Percentiles rank a stretch among this genome's conserved stretches.
These are phyloP conservation scores for Epistrophe eligans DNA, from an alignment of 2,888 invertebrate species.

Conservation along the genomic window DNA sequence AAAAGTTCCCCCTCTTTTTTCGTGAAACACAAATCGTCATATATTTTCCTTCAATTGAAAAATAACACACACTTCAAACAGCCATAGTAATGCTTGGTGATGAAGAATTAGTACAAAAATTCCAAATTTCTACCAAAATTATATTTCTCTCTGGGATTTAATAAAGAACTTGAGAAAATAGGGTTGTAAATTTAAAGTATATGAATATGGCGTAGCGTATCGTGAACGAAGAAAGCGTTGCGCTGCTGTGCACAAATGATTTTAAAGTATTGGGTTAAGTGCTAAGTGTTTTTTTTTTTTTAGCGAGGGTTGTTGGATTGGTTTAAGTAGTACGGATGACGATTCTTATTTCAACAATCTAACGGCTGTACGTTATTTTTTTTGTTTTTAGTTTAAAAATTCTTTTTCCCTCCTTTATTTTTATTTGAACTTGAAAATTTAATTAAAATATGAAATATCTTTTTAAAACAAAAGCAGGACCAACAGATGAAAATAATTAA, in stretches of 20 bases:
- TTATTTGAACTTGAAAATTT: constrained; percentile 67
- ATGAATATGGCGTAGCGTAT: background rate
- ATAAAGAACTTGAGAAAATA: constrained; percentile 11
- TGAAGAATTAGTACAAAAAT: constrained; percentile 60
- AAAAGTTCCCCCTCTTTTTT: constrained; percentile 23
- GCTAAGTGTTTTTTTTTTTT: constrained; percentile 51
- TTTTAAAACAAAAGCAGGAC: too few relatives aligned
- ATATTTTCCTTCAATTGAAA: constrained; percentile 21
- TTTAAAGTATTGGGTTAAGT: constrained; percentile 49
- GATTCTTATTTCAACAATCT: constrained; percentile 58
- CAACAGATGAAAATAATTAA: too few relatives aligned
- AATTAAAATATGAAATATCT: constrained; percentile 61
- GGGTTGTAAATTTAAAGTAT: constrained; percentile 34
- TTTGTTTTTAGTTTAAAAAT: constrained; percentile 30
- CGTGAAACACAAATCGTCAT: constrained; percentile 20
- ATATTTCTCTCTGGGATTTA: constrained; percentile 31
- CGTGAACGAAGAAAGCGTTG: too few relatives aligned
- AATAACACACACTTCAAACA: constrained; percentile 48
- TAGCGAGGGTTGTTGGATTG: constrained; percentile 11
- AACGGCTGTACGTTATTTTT: constrained; percentile 43
- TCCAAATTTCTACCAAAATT: constrained; percentile 49
- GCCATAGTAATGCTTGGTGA: constrained; percentile 36
- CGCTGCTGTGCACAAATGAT: background rate
- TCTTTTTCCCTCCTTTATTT: constrained; percentile 6
- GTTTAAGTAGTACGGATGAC: background rate